These are phyloP conservation scores for Temnopleurus reevesii DNA, from an alignment of 53 echinoderm and acorn worm species.

Conservation along the genomic window DNA sequence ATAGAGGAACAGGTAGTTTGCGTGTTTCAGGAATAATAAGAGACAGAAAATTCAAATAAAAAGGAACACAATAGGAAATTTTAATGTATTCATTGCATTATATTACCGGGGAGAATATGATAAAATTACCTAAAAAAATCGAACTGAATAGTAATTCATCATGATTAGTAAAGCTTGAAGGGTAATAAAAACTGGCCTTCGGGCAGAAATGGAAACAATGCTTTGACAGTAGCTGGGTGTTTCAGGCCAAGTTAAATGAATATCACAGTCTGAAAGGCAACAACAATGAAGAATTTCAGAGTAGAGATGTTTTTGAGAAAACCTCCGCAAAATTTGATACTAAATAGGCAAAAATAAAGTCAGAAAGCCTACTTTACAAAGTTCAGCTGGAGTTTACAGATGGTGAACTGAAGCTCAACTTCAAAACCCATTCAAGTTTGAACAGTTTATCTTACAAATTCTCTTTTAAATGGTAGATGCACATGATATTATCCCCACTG, in stretches of 20 bases:
- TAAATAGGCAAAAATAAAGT: background rate
- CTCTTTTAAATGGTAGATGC: background rate
- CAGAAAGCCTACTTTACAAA: background rate
- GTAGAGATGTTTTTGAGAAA: background rate
- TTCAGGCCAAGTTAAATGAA: background rate
- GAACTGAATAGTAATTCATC: background rate
- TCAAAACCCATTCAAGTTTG: background rate
- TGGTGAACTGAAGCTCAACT: slow-evolving; percentile 9
- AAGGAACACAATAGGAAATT: too few species aligned
- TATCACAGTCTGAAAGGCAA: slow-evolving; percentile 1
- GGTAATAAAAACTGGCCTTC: background rate
- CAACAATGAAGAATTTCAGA: background rate
- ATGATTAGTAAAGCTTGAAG: background rate
- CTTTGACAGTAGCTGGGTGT: background rate
- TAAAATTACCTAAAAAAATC: too few species aligned
- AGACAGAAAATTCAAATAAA: too few species aligned
- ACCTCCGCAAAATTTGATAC: background rate
- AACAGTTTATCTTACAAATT: background rate
- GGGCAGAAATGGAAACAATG: background rate
- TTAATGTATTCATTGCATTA: too few species aligned
- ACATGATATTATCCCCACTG: background rate
- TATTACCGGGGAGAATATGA: too few species aligned
- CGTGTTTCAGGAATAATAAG: too few species aligned
- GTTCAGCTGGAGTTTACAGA: background rate
- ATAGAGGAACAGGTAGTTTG: too few species aligned